These are phyloP conservation scores for Anas platyrhynchos DNA, from an alignment of 2,113 vertebrate species.

Conservation along the genomic window DNA sequence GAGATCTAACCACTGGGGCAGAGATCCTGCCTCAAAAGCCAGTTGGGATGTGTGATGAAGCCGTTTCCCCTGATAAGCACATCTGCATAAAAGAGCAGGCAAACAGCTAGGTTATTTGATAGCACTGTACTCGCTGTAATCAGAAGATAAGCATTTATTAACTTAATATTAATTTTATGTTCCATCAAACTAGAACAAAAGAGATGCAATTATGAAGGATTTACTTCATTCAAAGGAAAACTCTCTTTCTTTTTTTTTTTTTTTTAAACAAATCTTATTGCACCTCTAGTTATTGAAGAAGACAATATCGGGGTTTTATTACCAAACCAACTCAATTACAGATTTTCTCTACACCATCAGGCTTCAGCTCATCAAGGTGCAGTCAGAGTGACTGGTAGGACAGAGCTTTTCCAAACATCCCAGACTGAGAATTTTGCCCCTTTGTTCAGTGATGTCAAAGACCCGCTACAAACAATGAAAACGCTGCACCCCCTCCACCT, in stretches of 20 bases:
- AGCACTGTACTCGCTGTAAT: neutral
- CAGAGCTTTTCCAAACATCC: fast-evolving
- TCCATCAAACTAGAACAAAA: neutral
- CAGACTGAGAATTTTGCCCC: too few relatives aligned
- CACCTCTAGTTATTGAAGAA: neutral
- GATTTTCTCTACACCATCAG: neutral
- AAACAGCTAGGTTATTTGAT: neutral
- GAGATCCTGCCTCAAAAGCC: neutral
- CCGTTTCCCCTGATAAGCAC: neutral
- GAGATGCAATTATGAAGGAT: neutral
- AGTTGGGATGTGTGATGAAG: neutral
- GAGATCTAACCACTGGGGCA: neutral
- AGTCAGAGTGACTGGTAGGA: neutral
- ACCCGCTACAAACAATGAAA: neutral
- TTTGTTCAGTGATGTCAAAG: neutral
- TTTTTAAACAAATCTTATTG: too few relatives aligned
- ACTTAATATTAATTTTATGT: neutral
- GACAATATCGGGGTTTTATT: too few relatives aligned
- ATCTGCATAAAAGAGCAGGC: neutral
- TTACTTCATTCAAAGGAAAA: neutral
- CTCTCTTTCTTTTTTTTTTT: too few relatives aligned
- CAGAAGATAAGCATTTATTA: neutral
- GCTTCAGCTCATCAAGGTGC: neutral
- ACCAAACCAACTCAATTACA: neutral
- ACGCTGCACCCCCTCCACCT: fast-evolving